Evolutionary conservation across 2,113 vertebrate genomes (phyloP), one percentile per base, ranked within the genome.

Genomic region (Aythya baeri): DNA sequence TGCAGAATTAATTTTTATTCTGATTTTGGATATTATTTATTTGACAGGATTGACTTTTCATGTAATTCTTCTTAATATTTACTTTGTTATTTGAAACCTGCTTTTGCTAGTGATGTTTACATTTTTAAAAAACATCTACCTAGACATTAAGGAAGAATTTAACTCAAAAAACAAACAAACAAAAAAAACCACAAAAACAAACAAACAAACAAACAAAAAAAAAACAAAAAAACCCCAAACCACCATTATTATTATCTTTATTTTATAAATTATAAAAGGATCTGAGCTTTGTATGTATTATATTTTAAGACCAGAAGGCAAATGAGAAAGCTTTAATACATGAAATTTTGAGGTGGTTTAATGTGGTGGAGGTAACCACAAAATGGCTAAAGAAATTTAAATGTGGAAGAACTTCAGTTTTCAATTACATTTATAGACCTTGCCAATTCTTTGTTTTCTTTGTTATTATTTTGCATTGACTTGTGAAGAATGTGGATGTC

Each of bases 341-440:
- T 55, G 77, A 83, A 93, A 87, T 23, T 89, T 16, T 85, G 54
- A 77, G 34, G 49, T n/a, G 49, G 3, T 80, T 89, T 94, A 83
- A 80, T 14, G 26, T 27, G 6, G 27, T 63, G 13, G 83, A 83
- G 31, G 59, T 44, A 83, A 62, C 59, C 44, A 57, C 62, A 71
- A 80, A 91, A 83, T 86, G 16, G 38, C 58, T 74, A 58, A 83
- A 93, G 46, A 82, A 94, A 73, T 92, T 84, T 93, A 50, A 94
- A 79, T 77, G 72, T 18, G 38, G 31, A 17, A 85, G 68, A 57
- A 61, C 11, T 81, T 89, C n/a, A 75, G 22, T 78, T 87, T 85
- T 91, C 58, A 68, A 1, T 83, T 88, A 78, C 21, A 50, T 9
- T 36, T 84, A 18, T 34, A 67, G 67, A 94, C 23, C 17, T 93